Conservation (phyloP, 2,113 vertebrate species). For the Barbus barbus region DNA sequence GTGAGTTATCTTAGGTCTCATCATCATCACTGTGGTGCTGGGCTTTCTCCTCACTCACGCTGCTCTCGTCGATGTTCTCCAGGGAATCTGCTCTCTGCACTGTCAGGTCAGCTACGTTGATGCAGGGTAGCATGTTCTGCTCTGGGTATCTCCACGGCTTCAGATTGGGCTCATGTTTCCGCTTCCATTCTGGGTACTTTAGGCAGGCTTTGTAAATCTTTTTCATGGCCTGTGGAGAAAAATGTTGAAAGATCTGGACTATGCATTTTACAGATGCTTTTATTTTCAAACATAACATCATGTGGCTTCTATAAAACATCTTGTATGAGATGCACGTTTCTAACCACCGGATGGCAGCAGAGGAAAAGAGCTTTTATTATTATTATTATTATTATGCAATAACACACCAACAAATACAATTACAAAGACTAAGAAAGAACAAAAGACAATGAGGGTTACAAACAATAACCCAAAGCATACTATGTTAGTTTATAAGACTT, state of each 20-base stretch:
- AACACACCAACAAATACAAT: too few species aligned
- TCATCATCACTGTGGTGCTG: conserved; percentile 78
- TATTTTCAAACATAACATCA: neutral
- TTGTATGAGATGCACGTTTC: neutral
- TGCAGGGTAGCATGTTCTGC: conserved; percentile 78
- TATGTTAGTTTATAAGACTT: too few species aligned
- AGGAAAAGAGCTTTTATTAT: too few species aligned
- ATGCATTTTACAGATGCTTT: too few species aligned
- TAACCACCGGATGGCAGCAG: conserved; percentile 54
- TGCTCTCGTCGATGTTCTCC: conserved; percentile 83
- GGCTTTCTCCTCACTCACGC: conserved; percentile 73
- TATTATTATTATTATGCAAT: too few species aligned
- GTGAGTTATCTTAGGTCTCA: conserved; percentile 60
- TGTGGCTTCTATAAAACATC: too few species aligned
- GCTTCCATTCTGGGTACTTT: conserved; percentile 87
- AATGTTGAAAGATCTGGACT: neutral
- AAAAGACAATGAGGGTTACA: too few species aligned
- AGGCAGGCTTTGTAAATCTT: conserved; percentile 85
- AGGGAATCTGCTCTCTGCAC: conserved; percentile 78
- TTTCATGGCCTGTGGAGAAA: conserved; percentile 77
- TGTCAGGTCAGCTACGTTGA: conserved; percentile 71
- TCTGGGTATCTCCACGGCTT: conserved; percentile 84
- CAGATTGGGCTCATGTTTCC: conserved; percentile 74
- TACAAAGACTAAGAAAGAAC: too few species aligned
- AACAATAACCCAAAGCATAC: too few species aligned